These are phyloP conservation scores for Eucera pruinosa DNA, from an alignment of 2,888 invertebrate species.

Conservation along the genomic window DNA sequence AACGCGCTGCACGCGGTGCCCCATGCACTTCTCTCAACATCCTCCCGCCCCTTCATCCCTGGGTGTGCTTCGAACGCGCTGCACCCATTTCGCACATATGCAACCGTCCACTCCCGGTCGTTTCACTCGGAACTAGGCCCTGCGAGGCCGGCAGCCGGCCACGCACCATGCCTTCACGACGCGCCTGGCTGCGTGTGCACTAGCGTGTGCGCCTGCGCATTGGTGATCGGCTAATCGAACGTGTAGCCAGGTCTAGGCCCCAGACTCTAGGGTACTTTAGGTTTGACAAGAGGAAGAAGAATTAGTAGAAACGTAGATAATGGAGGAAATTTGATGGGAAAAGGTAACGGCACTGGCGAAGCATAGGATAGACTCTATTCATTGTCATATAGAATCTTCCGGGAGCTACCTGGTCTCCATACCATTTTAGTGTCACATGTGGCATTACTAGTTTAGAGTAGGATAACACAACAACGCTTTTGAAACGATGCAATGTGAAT, in stretches of 20 bases:
- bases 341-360: too few species aligned
- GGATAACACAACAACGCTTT: too few species aligned
- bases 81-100: slow-evolving; percentile 70
- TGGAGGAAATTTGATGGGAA: not conserved
- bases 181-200: slow-evolving; percentile 58
- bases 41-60: not conserved
- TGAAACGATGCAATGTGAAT: too few species aligned
- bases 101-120: slow-evolving; percentile 61
- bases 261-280: not conserved
- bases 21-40: slow-evolving; percentile 60
- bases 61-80: slow-evolving; percentile 37
- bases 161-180: slow-evolving; percentile 47
- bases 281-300: slow-evolving; percentile 1
- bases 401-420: too few species aligned
- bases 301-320: slow-evolving; percentile 3
- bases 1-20: slow-evolving; percentile 70
- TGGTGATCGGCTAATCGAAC: not conserved
- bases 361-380: too few species aligned
- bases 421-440: too few species aligned
- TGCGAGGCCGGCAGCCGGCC: slow-evolving; percentile 46
- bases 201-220: slow-evolving; percentile 42
- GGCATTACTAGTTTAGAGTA: too few species aligned
- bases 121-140: slow-evolving; percentile 56
- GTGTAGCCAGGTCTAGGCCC: not conserved
- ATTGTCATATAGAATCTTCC: too few species aligned